A percentile compares a stretch with the other conserved stretches of the same genome.
Conservation (phyloP, 53 echinoderm and acorn worm species). For the Patiria pectinifera region DNA sequence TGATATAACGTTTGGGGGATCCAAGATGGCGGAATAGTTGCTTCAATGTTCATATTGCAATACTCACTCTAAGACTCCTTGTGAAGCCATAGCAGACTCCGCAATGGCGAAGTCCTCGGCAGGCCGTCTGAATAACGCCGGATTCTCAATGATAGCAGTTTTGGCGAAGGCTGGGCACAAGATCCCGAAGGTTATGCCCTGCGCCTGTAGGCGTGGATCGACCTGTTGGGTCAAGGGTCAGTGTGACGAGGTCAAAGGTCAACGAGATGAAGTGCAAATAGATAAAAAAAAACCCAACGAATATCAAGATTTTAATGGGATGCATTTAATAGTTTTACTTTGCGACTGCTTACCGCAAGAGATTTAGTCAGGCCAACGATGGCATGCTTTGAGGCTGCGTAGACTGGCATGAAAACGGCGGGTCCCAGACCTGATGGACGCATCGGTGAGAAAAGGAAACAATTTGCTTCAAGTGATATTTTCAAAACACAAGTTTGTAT, state of each 20-base stretch:
- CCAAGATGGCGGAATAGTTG: too few relatives aligned
- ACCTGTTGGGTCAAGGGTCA: not conserved
- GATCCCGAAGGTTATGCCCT: not conserved
- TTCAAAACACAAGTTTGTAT: too few relatives aligned
- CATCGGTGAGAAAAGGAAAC: not conserved
- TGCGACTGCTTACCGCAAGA: not conserved
- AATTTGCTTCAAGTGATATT: not conserved
- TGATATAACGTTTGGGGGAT: too few relatives aligned
- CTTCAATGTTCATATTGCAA: too few relatives aligned
- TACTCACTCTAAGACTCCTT: conserved; percentile 26
- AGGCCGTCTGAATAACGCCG: not conserved
- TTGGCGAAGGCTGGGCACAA: conserved; percentile 13
- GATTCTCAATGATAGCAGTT: not conserved
- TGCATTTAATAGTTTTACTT: too few relatives aligned
- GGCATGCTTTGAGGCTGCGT: conserved; percentile 3
- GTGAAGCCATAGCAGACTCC: not conserved
- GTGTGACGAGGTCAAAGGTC: too few relatives aligned
- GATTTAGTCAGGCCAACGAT: conserved; percentile 13
- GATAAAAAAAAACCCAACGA: not conserved
- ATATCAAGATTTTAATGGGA: too few relatives aligned
- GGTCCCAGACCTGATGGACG: conserved; percentile 1
- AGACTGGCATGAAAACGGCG: not conserved
- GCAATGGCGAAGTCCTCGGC: not conserved
- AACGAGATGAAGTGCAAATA: not conserved
- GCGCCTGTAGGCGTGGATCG: not conserved